Percentiles rank a stretch among this genome's conserved stretches.
phyloP scores from a whole-genome alignment of 2,888 invertebrate genomes.

The Drosophila ustulata region DNA sequence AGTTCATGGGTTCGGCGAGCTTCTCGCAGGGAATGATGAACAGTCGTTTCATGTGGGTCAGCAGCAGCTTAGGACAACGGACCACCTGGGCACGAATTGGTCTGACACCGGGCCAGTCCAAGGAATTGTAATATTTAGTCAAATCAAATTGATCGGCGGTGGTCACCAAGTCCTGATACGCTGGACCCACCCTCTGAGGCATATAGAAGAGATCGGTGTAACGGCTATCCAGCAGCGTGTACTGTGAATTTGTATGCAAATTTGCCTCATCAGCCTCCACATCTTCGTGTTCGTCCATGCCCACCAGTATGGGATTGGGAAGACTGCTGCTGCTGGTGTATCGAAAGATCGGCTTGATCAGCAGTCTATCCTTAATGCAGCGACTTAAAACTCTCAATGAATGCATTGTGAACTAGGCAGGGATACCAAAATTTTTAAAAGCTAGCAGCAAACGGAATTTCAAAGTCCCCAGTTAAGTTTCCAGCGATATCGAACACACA shows the following conservation, averaged over 20 bases:
- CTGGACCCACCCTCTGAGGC: constrained; percentile 60
- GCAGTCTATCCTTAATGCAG: constrained; percentile 17
- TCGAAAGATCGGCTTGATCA: constrained; percentile 12
- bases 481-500: constrained; percentile 9
- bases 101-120: constrained; percentile 6
- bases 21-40: constrained; percentile 40
- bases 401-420: constrained; percentile 32
- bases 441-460: constrained; percentile 5
- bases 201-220: constrained; percentile 56
- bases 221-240: constrained; percentile 45
- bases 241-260: constrained; percentile 9
- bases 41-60: constrained; percentile 27
- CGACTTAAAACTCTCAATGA: constrained; percentile 26
- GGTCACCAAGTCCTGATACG: constrained; percentile 56
- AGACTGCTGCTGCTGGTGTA: constrained; percentile 48
- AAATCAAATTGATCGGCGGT: constrained; percentile 46
- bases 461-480: not conserved
- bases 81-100: constrained; percentile 42
- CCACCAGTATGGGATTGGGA: constrained; percentile 30
- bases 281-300: constrained; percentile 45
- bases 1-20: constrained; percentile 18
- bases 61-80: constrained; percentile 56
- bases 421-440: constrained; percentile 19
- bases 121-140: constrained; percentile 22
- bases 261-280: constrained; percentile 23